Base-by-base conservation (phyloP, 2,113 vertebrate species). In the Heterocephalus glaber region DNA sequence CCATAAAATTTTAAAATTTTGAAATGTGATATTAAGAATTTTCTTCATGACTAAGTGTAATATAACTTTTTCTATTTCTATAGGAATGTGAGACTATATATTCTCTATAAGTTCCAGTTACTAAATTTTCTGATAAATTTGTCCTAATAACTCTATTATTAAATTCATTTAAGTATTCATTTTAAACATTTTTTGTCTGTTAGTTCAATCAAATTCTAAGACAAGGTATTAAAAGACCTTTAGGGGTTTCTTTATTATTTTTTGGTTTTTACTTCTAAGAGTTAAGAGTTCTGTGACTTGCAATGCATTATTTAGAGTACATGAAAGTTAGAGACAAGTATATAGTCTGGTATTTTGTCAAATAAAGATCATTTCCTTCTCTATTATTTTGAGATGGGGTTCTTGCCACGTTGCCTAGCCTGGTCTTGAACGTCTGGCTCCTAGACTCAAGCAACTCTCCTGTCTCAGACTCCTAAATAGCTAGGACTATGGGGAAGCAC, bases 151-250 rank as follows among this genome's bases (percentile, higher is more conserved):
- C 82, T 92, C 33, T 83, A 19, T 76, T 56, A 54, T 41, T 65
- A 87, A 92, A 87, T 11, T 88, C 33, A 66, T 24, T 72, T 44
- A 30, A 56, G 52, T 44, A 7, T 11, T 63, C 60, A 56, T 76
- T 76, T 89, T 22, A 56, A 13, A 83, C 12, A 41, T n/a, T 30
- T 85, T 28, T 76, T 76, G 13, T 56, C 80, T 49, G 19, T 68
- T 84, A 85, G 24, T 26, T 94, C 49, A 49, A 90, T 63, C 47
- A 81, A 52, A 90, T 84, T 76, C n/a, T 65, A 11, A 93, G 60
- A 86, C 19, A 7, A 14, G 7, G 26, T 84, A 24, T 84, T 56
- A 22, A 76, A 11, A 77, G 7, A 60, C 52, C 8, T 86, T 26
- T 30, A 77, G 47, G 58, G 66, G 19, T 94, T 17, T 74, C 61